Evolutionary conservation across 2,888 invertebrate genomes (phyloP).

Genomic region (Dasypolia templi): DNA sequence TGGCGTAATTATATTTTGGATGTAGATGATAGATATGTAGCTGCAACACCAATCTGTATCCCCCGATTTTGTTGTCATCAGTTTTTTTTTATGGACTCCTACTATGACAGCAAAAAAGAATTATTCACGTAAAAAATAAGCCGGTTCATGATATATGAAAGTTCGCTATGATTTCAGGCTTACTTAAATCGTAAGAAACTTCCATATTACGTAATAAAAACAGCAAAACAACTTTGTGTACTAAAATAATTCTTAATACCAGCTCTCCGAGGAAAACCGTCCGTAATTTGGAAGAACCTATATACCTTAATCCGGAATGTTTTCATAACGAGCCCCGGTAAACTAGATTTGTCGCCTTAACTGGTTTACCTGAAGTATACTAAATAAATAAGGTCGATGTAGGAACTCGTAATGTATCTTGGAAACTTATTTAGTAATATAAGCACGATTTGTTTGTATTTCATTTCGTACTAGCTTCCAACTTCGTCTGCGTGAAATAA

Average conservation of each 20-base stretch:
- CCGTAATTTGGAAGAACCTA: constrained; percentile 20
- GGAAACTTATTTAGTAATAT: constrained; percentile 3
- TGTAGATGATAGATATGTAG: too few species aligned
- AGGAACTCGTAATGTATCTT: constrained; percentile 6
- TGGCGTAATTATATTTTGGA: too few species aligned
- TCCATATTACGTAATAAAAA: constrained; percentile 15
- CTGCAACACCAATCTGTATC: too few species aligned
- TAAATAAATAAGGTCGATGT: constrained; percentile 19
- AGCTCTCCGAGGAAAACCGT: background rate
- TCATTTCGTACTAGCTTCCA: background rate
- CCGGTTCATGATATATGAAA: too few species aligned
- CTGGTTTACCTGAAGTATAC: constrained; percentile 14
- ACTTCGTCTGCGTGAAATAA: background rate
- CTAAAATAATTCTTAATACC: constrained; percentile 23
- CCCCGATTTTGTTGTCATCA: too few species aligned
- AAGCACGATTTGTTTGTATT: background rate
- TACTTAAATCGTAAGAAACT: too few species aligned
- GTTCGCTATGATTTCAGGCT: too few species aligned
- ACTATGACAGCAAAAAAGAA: too few species aligned
- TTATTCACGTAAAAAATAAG: too few species aligned
- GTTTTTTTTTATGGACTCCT: too few species aligned
- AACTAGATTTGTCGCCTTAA: constrained; percentile 27
- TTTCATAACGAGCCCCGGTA: constrained; percentile 38
- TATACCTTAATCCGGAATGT: constrained; percentile 37
- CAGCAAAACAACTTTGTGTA: constrained; percentile 12